A percentile compares a stretch with the other conserved stretches of the same genome.
These are phyloP conservation scores for Diplosoma virens DNA, from an alignment of 23 tunicate species.

Conservation along the genomic window DNA sequence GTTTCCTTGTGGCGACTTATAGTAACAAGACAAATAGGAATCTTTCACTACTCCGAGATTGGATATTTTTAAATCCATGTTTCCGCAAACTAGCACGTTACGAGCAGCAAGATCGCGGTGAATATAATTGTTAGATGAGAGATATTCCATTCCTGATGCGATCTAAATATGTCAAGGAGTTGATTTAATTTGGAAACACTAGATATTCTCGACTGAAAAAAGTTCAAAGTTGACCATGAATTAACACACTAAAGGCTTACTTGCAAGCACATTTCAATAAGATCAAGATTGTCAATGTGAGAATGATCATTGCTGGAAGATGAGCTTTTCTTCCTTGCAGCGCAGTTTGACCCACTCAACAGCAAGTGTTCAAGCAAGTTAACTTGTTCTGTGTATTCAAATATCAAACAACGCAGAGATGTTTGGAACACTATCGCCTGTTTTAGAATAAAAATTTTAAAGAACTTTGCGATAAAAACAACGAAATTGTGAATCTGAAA, in stretches of 20 bases:
- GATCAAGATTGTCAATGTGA: constrained; percentile 61
- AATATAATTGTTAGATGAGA: constrained; percentile 64
- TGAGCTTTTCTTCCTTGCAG: constrained; percentile 33
- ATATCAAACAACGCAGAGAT: constrained; percentile 64
- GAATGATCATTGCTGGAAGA: constrained; percentile 45
- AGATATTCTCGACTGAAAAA: too few species aligned
- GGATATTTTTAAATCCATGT: constrained; percentile 78
- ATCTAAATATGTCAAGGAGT: too few species aligned
- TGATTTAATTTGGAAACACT: too few species aligned
- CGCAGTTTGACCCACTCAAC: constrained; percentile 60
- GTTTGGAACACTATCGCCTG: constrained; percentile 89
- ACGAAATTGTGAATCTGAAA: too few species aligned
- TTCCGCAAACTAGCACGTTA: constrained; percentile 80
- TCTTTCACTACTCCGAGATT: constrained; percentile 84
- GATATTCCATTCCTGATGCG: constrained; percentile 89
- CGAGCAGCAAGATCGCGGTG: constrained; percentile 93
- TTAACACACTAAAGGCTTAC: constrained; percentile 10
- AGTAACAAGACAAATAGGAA: constrained; percentile 78
- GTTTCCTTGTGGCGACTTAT: constrained; percentile 69
- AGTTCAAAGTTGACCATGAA: not conserved
- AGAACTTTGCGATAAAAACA: too few species aligned
- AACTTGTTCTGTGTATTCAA: constrained; percentile 65
- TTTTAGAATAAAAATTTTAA: not conserved
- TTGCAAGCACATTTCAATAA: constrained; percentile 73
- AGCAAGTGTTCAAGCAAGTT: constrained; percentile 79